phyloP scores from a whole-genome alignment of 1,140 invertebrate genomes.

The Aphaenogaster floridana region DNA sequence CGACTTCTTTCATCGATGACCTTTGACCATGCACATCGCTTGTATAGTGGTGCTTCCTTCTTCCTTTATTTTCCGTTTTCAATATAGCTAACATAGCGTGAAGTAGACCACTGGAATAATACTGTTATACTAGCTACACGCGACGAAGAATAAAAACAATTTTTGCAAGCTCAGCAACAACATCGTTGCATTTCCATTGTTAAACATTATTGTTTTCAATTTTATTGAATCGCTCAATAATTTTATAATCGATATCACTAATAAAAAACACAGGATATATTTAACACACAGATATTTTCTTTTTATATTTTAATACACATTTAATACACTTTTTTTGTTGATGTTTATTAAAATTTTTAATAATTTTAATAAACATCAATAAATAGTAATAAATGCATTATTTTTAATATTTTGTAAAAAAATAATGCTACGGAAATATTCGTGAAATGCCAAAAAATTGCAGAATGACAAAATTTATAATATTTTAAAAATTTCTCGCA shows the following conservation, averaged over 20 bases:
- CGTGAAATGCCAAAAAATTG: not conserved
- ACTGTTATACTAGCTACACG: not conserved
- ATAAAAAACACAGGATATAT: not conserved
- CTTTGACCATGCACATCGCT: conserved; percentile 52
- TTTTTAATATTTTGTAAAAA: not conserved
- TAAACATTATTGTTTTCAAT: conserved; percentile 1
- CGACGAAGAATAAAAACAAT: conserved; percentile 3
- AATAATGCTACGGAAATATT: not conserved
- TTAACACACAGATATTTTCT: not conserved
- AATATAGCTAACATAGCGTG: not conserved
- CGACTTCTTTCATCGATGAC: conserved; percentile 41
- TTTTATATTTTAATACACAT: not conserved
- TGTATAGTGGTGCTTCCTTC: not conserved
- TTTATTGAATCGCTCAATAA: not conserved
- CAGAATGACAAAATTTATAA: not conserved
- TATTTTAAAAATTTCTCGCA: not conserved
- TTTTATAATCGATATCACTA: not conserved
- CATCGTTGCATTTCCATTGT: not conserved
- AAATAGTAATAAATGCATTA: not conserved
- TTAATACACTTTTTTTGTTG: too few relatives aligned
- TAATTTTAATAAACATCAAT: not conserved
- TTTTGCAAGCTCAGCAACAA: not conserved
- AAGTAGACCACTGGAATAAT: conserved; percentile 5
- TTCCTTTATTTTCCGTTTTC: conserved; percentile 21
- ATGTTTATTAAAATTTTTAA: not conserved